These are phyloP conservation scores for Mizuhopecten yessoensis DNA, from an alignment of 1,140 invertebrate genomes.

Conservation along the genomic window DNA sequence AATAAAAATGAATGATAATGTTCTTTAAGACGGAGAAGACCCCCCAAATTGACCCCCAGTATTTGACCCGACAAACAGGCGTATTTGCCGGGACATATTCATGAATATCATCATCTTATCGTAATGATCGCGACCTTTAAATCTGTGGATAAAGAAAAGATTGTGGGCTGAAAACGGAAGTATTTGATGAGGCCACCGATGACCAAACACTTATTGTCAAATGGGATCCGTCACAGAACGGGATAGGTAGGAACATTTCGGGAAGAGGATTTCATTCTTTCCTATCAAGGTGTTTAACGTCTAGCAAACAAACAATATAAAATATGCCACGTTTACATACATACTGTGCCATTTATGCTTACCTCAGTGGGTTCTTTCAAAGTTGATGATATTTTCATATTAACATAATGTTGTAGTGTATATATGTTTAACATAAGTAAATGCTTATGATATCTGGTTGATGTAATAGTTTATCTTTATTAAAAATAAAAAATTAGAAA, in stretches of 20 bases:
- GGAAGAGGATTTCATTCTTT: no score
- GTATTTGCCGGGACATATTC: background rate
- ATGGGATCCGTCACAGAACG: background rate
- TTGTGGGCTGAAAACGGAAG: background rate
- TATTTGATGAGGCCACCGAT: background rate
- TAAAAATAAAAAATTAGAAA: no score
- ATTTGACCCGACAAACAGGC: constrained; percentile 31
- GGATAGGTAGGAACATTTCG: background rate
- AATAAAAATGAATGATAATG: constrained; percentile 40
- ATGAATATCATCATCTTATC: constrained; percentile 17
- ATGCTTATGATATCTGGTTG: no score
- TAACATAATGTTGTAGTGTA: no score
- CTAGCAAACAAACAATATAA: no score
- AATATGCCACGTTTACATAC: no score
- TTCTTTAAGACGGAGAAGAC: constrained; percentile 17
- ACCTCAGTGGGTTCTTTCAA: no score
- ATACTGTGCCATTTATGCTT: no score
- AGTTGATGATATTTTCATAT: no score
- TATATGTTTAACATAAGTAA: no score
- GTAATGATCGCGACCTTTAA: constrained; percentile 1
- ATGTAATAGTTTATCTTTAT: no score
- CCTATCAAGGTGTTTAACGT: no score
- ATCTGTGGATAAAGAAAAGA: background rate
- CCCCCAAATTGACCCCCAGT: constrained; percentile 27
- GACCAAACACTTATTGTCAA: background rate